Evolutionary conservation across 2,888 invertebrate species (phyloP).

Genomic region (Scaptomyza reducta): DNA sequence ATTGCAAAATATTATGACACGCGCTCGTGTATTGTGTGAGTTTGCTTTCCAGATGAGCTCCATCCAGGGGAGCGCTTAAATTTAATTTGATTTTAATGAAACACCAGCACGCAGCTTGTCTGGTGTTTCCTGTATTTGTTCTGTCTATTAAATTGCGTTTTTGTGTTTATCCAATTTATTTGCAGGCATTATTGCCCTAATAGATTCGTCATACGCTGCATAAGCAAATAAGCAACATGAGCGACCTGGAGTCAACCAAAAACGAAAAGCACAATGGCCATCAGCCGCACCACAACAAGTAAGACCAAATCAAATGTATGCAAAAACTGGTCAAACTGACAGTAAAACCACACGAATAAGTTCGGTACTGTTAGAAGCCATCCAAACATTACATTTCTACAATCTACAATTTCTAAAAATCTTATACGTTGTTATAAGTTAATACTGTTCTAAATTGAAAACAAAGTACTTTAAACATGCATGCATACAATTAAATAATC

Average conservation of each 20-base stretch:
- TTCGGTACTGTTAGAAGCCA: constrained; percentile 24
- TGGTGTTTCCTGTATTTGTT: constrained; percentile 31
- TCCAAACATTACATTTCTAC: background rate
- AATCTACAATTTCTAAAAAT: too few species aligned
- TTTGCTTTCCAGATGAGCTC: constrained; percentile 32
- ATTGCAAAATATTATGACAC: constrained; percentile 59
- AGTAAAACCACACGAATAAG: constrained; percentile 3
- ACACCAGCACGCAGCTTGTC: constrained; percentile 53
- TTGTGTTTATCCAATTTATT: constrained; percentile 42
- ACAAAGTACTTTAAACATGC: background rate
- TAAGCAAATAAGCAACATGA: constrained; percentile 53
- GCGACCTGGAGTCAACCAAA: constrained; percentile 66
- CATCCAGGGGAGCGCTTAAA: constrained; percentile 16
- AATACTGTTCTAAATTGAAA: background rate
- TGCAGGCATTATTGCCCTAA: constrained; percentile 46
- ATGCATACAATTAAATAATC: background rate
- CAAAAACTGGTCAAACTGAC: constrained; percentile 16
- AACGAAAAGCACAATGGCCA: constrained; percentile 76
- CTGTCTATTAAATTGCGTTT: constrained; percentile 26
- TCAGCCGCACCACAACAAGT: constrained; percentile 66
- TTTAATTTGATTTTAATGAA: constrained; percentile 68
- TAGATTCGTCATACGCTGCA: constrained; percentile 25
- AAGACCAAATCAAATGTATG: constrained; percentile 43
- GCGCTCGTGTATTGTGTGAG: constrained; percentile 42
- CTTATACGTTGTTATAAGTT: too few species aligned